Conservation (phyloP, 2,888 invertebrate species). For the Chrysina gloriosa region DNA sequence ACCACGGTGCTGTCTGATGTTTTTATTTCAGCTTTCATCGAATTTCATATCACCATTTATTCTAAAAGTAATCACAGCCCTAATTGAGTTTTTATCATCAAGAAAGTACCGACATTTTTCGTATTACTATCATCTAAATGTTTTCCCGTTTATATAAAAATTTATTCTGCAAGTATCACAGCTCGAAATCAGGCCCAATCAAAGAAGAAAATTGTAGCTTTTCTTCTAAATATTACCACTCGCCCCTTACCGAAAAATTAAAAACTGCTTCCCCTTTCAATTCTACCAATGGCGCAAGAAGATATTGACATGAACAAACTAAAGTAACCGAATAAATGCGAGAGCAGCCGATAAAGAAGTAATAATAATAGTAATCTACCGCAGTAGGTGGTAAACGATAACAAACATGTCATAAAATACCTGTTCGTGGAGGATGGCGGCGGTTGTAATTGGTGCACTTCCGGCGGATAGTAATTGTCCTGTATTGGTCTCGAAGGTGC, state of each 20-base stretch:
- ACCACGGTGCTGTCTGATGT: too few relatives aligned
- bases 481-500: slow-evolving; percentile 45
- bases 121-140: too few relatives aligned
- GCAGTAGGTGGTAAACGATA: slow-evolving; percentile 28
- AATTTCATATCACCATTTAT: too few relatives aligned
- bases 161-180: neutral
- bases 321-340: neutral
- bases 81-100: too few relatives aligned
- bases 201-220: neutral
- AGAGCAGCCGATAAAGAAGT: neutral
- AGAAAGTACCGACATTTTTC: too few relatives aligned
- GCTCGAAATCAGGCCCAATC: neutral
- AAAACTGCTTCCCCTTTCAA: neutral
- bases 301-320: neutral
- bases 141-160: too few relatives aligned
- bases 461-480: slow-evolving; percentile 53
- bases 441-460: slow-evolving; percentile 50
- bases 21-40: too few relatives aligned
- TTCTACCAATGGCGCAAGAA: neutral
- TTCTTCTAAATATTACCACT: neutral
- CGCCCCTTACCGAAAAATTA: neutral
- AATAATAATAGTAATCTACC: neutral
- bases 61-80: too few relatives aligned
- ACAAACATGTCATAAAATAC: slow-evolving; percentile 50
- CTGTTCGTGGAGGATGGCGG: slow-evolving; percentile 51